These are phyloP conservation scores for Mormyrus proboscirostris DNA, from an alignment of 2,797 vertebrate genomes.

Conservation along the genomic window DNA sequence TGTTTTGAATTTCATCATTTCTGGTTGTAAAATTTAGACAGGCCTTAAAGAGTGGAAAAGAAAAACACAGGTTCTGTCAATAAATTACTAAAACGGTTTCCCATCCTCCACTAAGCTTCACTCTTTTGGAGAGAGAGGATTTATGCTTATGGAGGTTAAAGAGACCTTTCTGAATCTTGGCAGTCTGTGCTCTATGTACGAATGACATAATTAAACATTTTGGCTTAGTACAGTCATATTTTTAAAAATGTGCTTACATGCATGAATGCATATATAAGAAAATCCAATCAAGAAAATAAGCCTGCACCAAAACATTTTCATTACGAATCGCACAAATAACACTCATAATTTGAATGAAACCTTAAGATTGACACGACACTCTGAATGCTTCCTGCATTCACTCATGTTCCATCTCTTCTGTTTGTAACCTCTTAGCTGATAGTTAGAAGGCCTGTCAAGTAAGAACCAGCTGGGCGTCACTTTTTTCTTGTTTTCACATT, in stretches of 20 bases:
- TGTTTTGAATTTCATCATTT: constrained; percentile 1
- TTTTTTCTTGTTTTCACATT: not conserved
- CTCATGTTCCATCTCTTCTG: not conserved
- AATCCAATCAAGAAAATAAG: not conserved
- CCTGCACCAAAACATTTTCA: not conserved
- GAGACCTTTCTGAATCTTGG: not conserved
- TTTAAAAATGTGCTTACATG: not conserved
- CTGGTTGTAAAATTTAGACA: not conserved
- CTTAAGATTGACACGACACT: not conserved
- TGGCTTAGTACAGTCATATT: not conserved
- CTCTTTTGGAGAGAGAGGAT: not conserved
- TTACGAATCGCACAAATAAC: not conserved
- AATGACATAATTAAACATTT: not conserved
- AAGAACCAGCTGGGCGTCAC: not conserved
- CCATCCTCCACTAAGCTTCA: not conserved
- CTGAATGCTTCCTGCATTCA: not conserved
- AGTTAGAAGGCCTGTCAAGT: not conserved
- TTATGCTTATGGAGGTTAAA: not conserved
- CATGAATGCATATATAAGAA: not conserved
- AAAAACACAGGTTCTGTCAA: not conserved
- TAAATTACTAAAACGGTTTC: not conserved
- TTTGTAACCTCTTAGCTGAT: not conserved
- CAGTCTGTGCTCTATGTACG: not conserved
- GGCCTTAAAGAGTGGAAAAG: not conserved
- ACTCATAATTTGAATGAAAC: not conserved